Base-by-base conservation (phyloP, 2,113 vertebrate genomes). In the Pteruthius melanotis region DNA sequence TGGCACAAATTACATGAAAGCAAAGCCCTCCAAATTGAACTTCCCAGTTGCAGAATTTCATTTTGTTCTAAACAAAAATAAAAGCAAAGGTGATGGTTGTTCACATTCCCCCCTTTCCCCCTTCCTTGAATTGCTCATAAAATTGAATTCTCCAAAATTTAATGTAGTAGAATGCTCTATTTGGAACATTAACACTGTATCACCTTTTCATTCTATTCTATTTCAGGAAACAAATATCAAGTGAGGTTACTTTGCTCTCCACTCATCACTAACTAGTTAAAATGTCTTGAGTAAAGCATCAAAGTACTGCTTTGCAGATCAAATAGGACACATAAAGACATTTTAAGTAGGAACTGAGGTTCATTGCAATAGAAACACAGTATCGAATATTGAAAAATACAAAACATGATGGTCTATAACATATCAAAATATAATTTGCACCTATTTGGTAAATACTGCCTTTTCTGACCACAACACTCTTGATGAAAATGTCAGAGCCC, bases 71-170 rank as follows among this genome's bases (percentile, higher is more conserved):
- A 96, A 47, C 9, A n/a, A 47, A 60, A 76, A 8, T 27, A 72
- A 78, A 78, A 37, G 2, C 2, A 6, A 66, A 40, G 1, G 3
- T 22, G 16, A 3, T 81, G 5, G 2, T 2, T 63, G 21, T 21
- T 68, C 17, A 12, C 3, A 7, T 40, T 57, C 11, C 13, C 6
- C 5, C 0, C 6, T 31, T 45, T 11, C 24, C 13, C 3, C 5
- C 0, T 8, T 22, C 30, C 14, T 10, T 10, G 1, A 84, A 37
- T 31, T 60, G n/a, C 37, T 45, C 33, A 52, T 69, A 20, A 74
- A 69, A 69, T 8, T 31, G 10, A 69, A 65, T 56, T 74, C 8
- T 56, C 23, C 72, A 47, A 78, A 78, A 82, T 13, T 0, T 42
- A n/a, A 23, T 12, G 20, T 16, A 65, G n/a, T 21, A 69, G 5